phyloP scores from a whole-genome alignment of 2,888 invertebrate genomes.

The Morpho deidamia region DNA sequence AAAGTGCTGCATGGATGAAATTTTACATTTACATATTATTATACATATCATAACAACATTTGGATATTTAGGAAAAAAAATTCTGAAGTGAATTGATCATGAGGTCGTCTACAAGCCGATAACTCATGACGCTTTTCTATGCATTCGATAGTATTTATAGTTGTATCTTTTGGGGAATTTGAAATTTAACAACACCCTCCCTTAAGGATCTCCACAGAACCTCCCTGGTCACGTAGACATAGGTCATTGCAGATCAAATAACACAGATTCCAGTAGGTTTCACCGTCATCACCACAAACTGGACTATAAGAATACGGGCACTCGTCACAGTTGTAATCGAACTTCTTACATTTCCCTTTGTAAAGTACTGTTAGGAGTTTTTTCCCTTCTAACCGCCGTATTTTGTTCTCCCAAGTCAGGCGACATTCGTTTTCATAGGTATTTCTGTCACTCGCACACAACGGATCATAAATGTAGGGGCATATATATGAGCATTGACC shows the following conservation, averaged over 20 bases:
- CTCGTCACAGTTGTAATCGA: slow-evolving; percentile 19
- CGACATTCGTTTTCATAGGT: slow-evolving; percentile 33
- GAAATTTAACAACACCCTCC: no score
- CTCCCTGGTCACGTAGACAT: background rate
- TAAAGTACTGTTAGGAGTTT: background rate
- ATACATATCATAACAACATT: no score
- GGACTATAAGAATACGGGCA: slow-evolving; percentile 19
- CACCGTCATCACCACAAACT: slow-evolving; percentile 32
- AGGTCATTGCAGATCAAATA: slow-evolving; percentile 29
- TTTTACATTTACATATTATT: no score
- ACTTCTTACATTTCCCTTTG: slow-evolving; percentile 16
- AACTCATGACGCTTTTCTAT: no score
- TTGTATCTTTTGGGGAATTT: no score
- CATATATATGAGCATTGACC: slow-evolving; percentile 24
- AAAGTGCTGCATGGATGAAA: no score
- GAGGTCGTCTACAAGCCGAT: no score
- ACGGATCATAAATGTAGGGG: slow-evolving; percentile 17
- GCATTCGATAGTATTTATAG: no score
- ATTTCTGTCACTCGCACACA: slow-evolving; percentile 33
- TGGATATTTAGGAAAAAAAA: no score
- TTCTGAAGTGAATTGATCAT: no score
- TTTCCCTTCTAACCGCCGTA: slow-evolving; percentile 8
- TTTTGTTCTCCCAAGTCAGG: slow-evolving; percentile 27
- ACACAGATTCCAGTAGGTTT: slow-evolving; percentile 33
- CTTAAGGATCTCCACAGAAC: no score